These are phyloP conservation scores for Ips typographus DNA, from an alignment of 1,140 invertebrate species.

Conservation along the genomic window DNA sequence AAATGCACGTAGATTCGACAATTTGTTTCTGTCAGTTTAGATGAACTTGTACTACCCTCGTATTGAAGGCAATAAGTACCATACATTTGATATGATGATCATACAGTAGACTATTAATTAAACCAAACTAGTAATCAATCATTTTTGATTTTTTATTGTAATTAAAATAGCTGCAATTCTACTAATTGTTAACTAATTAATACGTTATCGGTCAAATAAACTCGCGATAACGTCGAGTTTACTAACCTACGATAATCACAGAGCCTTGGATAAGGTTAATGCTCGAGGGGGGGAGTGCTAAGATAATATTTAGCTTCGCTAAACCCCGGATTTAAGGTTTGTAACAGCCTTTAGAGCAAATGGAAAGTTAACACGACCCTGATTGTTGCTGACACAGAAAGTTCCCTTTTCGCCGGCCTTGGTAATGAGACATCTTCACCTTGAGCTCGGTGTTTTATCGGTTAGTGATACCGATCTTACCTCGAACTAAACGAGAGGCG, in stretches of 20 bases:
- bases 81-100: too few species aligned
- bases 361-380: not conserved
- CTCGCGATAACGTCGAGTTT: slow-evolving; percentile 20
- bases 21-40: too few species aligned
- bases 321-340: too few species aligned
- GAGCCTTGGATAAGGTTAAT: slow-evolving; percentile 20
- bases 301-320: too few species aligned
- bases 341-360: too few species aligned
- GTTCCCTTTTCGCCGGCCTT: slow-evolving; percentile 5
- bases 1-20: too few species aligned
- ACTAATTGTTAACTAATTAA: slow-evolving; percentile 15
- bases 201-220: slow-evolving; percentile 26
- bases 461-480: slow-evolving; percentile 17
- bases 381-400: slow-evolving; percentile 8
- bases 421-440: slow-evolving; percentile 6
- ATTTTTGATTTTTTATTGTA: not conserved
- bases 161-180: not conserved
- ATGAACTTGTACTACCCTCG: too few species aligned
- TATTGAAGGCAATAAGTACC: too few species aligned
- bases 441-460: slow-evolving; percentile 16
- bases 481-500: not conserved
- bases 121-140: too few species aligned
- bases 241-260: slow-evolving; percentile 28
- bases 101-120: too few species aligned
- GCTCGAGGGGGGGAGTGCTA: not conserved